Conservation (phyloP, 1,140 invertebrate genomes). For the Leptinotarsa lineolata region DNA sequence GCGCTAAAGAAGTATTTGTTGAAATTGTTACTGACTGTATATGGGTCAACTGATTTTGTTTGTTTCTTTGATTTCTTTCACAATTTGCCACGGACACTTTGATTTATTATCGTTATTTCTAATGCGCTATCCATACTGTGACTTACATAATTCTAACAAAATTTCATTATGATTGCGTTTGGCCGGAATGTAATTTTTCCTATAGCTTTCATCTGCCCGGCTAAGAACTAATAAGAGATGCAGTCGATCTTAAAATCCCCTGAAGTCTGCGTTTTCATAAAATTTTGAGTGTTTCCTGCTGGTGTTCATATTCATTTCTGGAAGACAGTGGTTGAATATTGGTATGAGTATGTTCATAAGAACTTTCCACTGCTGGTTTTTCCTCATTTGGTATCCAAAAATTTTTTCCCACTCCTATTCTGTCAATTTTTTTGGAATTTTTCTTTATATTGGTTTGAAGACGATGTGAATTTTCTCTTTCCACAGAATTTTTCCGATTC, state of each 20-base stretch:
- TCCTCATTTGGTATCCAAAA: too few relatives aligned
- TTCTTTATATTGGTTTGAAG: too few relatives aligned
- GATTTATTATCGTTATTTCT: constrained; percentile 16
- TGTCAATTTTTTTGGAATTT: too few relatives aligned
- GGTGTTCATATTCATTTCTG: background rate
- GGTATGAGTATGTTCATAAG: constrained; percentile 9
- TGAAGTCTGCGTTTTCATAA: too few relatives aligned
- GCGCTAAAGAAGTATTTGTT: constrained; percentile 11
- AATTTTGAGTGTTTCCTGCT: too few relatives aligned
- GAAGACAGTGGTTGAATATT: constrained; percentile 5
- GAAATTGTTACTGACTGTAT: constrained; percentile 17
- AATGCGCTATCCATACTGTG: constrained; percentile 10
- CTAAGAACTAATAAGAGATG: too few relatives aligned
- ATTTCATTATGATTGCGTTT: constrained; percentile 10
- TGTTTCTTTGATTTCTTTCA: constrained; percentile 17
- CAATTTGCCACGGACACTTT: constrained; percentile 14
- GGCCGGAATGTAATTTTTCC: background rate
- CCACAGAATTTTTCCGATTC: too few relatives aligned
- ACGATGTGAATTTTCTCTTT: too few relatives aligned
- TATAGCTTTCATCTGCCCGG: background rate
- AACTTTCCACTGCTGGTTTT: background rate
- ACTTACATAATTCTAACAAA: background rate
- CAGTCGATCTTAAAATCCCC: too few relatives aligned
- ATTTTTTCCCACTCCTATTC: too few relatives aligned
- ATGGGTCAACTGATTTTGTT: constrained; percentile 11